Base-by-base conservation (phyloP, 2,888 invertebrate species). In the Ligdia adustata region DNA sequence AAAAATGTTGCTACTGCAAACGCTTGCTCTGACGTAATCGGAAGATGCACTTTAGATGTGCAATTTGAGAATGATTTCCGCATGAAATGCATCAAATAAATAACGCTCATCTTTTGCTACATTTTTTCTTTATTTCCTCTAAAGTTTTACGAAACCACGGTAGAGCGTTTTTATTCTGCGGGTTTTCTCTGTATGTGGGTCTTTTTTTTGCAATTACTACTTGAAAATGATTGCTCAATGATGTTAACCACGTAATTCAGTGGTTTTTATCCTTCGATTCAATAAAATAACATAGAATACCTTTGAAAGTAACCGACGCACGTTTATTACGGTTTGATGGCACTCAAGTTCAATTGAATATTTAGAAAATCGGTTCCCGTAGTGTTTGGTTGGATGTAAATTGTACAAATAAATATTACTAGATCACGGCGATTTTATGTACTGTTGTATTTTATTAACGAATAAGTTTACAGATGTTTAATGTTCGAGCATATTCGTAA, bases 11-110 rank as follows among this genome's bases (percentile, higher is more conserved):
- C 48, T 57, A 42, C 26, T 52, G 39, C 55, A 48, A 47, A 38
- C 27, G 57, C 58, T 61, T 52, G 52, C 48, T 46, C 58, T 60
- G 52, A 66, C 48, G 69, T 68, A 79, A 81, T 83, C 83, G 82
- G 82, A 84, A 84, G 79, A 56, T 26, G 73, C 66, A 62, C 57
- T 75, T 66, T 74, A 66, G 69, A 75, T 79, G 75, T 84, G 89
- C 87, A 89, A 89, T 87, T 86, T 84, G 88, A 89, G 88, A 85
- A 75, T 77, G 74, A 82, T 84, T 87, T 89, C 89, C 89, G 88
- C 87, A 79, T 78, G 85, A 83, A 77, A 72, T 77, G 64, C 64
- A 56, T 65, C 74, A 75, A 87, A 89, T 81, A 79, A 80, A 73
- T 71, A 70, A 77, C 72, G 79, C 75, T 78, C 72, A 74, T 69